Conservation (phyloP, 2,888 invertebrate species). For the Eupelmus urozonus region DNA sequence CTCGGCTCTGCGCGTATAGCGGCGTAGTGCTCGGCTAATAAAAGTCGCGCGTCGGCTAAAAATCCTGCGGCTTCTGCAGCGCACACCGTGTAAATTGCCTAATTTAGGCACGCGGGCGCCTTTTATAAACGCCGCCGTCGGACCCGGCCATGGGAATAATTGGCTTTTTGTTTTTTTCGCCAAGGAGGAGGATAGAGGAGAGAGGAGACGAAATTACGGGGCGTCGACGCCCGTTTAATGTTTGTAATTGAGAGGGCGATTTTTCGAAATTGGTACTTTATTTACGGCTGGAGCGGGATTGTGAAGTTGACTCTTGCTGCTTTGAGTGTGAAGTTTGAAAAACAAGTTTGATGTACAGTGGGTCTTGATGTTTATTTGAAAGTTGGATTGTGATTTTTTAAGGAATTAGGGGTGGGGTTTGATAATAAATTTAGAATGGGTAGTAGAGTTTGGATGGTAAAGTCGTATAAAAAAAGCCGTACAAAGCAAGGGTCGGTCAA, state of each 20-base stretch:
- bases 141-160: constrained; percentile 32
- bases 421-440: constrained; percentile 1
- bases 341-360: too few relatives aligned
- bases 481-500: constrained; percentile 18
- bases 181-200: constrained; percentile 18
- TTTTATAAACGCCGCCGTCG: constrained; percentile 44
- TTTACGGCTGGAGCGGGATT: constrained; percentile 45
- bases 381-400: too few relatives aligned
- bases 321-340: too few relatives aligned
- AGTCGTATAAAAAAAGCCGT: neutral
- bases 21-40: too few relatives aligned
- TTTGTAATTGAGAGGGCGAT: constrained; percentile 29
- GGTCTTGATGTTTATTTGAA: too few relatives aligned
- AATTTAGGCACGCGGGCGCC: constrained; percentile 68
- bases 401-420: too few relatives aligned
- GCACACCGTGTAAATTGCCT: constrained; percentile 68
- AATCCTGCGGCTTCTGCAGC: constrained; percentile 57
- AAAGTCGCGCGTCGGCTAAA: neutral
- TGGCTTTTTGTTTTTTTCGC: constrained; percentile 37
- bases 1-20: too few relatives aligned
- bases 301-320: too few relatives aligned
- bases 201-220: constrained; percentile 50
- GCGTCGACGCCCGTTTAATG: constrained; percentile 35
- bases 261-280: constrained; percentile 46
- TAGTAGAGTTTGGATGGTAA: neutral